Base-by-base conservation (phyloP, 2,113 vertebrate genomes). In the Rhea americana region DNA sequence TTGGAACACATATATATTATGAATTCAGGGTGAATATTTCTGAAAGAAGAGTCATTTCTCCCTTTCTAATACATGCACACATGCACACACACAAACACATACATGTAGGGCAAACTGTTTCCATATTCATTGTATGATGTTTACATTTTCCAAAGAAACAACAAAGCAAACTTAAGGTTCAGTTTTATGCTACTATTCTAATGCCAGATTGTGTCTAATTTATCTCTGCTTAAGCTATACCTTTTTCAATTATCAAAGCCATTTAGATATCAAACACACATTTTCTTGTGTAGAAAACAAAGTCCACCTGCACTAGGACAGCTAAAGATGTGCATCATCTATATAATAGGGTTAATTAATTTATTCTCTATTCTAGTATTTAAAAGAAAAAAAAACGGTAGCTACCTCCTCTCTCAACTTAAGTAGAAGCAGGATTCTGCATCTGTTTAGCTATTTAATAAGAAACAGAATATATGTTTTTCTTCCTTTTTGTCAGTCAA, bases 331-430 rank as follows among this genome's bases (percentile, higher is more conserved):
- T 86, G 35, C 13, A 72, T 48, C 8, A 50, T 48, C 51, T 82
- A 25, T 56, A 37, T 32, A 87, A 77, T 3, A 88, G 15, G 8
- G 12, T 41, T 86, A 83, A 82, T 75, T 63, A 67, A 63, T 59
- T 59, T 62, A 71, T 81, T 88, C 16, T 7, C 48, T 63, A 9
- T 39, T 76, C 11, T 7, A 62, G 4, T 43, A 24, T 32, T 30
- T 67, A 70, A 81, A 58, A 93, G 17, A 8, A 35, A 41, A 73
- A 66, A 79, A 85, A 22, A 45, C 4, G 12, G n/a, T 81, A 85
- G 15, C 41, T 63, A 74, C 13, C 43, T 87, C 26, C 50, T 85
- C 32, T 93, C 85, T 85, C 37, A 91, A 25, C 90, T 93, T 80
- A 63, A 83, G 30, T 55, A 83, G 19, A 81, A 77, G 63, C 17